Evolutionary conservation across 2,113 vertebrate species (phyloP).

Genomic region (Daubentonia madagascariensis): DNA sequence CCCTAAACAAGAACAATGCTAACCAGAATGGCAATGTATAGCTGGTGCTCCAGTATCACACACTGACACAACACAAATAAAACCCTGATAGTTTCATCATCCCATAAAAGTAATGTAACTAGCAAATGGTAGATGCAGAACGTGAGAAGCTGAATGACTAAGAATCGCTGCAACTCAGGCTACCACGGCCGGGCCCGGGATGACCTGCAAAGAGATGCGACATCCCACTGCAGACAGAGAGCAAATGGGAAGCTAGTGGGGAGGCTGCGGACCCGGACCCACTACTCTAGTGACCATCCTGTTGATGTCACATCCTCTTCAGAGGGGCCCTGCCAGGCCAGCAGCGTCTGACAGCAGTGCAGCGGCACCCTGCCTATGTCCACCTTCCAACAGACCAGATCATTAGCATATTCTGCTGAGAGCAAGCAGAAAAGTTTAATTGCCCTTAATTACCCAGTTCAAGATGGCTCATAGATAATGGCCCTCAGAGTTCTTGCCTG

Average conservation of each 20-base stretch:
- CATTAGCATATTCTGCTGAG: slow-evolving; percentile 92
- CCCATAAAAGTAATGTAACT: neutral
- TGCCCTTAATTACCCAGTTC: slow-evolving; percentile 93
- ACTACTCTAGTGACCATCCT: neutral
- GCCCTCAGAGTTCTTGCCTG: slow-evolving; percentile 89
- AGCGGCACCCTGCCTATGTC: neutral
- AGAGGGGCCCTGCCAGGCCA: slow-evolving; percentile 24
- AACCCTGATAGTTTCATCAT: neutral
- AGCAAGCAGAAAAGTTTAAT: slow-evolving; percentile 93
- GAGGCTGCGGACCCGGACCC: neutral
- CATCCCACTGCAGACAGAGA: neutral
- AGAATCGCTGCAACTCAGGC: neutral
- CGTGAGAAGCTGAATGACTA: neutral
- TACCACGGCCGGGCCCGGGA: neutral
- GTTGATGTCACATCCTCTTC: neutral
- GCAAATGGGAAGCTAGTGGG: neutral
- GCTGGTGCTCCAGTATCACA: neutral
- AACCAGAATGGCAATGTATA: accelerated
- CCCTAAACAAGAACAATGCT: neutral
- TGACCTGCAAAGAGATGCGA: neutral
- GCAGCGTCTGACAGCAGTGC: neutral
- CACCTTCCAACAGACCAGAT: slow-evolving; percentile 80
- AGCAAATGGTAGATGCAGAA: accelerated
- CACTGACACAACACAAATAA: neutral
- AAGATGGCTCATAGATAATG: slow-evolving; percentile 92